Conservation (phyloP, 2,888 invertebrate genomes). For the Sylvicola fuscatus region DNA sequence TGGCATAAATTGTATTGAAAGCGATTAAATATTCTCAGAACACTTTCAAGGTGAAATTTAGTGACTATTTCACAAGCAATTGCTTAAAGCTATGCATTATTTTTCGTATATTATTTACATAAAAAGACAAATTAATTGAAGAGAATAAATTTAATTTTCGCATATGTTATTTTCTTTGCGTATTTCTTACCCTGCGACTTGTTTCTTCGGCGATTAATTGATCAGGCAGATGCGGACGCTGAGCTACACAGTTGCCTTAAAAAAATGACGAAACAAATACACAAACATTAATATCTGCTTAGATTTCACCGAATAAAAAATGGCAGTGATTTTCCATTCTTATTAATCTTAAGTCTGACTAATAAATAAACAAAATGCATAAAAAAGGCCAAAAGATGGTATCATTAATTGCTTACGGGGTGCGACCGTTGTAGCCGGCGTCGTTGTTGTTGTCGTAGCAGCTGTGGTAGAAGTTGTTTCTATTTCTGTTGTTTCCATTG, state of each 20-base stretch:
- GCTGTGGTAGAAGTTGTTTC: slow-evolving; percentile 22
- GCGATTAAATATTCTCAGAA: no score
- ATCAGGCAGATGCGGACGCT: slow-evolving; percentile 61
- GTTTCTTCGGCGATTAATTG: slow-evolving; percentile 72
- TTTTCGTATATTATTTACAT: no score
- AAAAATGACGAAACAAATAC: background rate
- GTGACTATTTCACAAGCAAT: no score
- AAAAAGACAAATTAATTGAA: background rate
- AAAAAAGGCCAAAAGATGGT: no score
- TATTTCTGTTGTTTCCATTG: slow-evolving; percentile 11
- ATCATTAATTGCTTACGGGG: slow-evolving; percentile 27
- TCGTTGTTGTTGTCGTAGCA: slow-evolving; percentile 35
- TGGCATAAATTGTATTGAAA: no score
- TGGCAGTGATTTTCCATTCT: background rate
- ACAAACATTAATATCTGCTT: no score
- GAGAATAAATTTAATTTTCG: no score
- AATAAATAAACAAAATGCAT: no score
- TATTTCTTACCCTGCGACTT: slow-evolving; percentile 54
- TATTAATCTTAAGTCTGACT: no score
- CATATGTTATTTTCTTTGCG: no score
- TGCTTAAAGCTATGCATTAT: no score
- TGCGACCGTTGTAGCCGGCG: slow-evolving; percentile 33
- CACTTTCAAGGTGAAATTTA: no score
- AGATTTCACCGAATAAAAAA: background rate
- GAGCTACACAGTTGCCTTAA: slow-evolving; percentile 60